Evolutionary conservation across 1,140 invertebrate genomes (phyloP).

Genomic region (Aphis craccivora): DNA sequence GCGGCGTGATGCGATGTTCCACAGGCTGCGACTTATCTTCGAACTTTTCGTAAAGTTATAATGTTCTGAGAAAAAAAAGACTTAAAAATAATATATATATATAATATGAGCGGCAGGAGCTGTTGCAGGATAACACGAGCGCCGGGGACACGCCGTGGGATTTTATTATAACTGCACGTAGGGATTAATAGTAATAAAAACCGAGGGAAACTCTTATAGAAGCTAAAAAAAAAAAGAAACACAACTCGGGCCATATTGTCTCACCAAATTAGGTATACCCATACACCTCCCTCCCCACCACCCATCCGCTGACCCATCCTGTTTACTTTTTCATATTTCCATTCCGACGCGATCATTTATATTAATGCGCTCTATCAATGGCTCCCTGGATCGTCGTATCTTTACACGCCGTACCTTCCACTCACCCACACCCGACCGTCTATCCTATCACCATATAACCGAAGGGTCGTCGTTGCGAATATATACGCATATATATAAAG

Average conservation of each 20-base stretch:
- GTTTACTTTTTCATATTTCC: conserved; percentile 64
- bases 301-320: conserved; percentile 58
- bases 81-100: conserved; percentile 41
- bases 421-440: background rate
- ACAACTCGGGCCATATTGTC: conserved; percentile 57
- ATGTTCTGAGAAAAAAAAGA: conserved; percentile 29
- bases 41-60: conserved; percentile 54
- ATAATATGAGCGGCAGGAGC: background rate
- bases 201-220: conserved; percentile 46
- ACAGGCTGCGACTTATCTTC: conserved; percentile 37
- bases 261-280: conserved; percentile 59
- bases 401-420: conserved; percentile 56
- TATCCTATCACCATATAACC: background rate
- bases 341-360: conserved; percentile 63
- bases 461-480: conserved; percentile 37
- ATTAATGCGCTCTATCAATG: conserved; percentile 64
- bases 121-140: conserved; percentile 25
- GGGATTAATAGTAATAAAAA: conserved; percentile 58
- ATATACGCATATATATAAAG: background rate
- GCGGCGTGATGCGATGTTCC: background rate
- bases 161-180: conserved; percentile 57
- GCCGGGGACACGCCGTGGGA: conserved; percentile 45
- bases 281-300: background rate
- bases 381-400: conserved; percentile 63
- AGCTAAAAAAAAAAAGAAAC: conserved; percentile 42